These are phyloP conservation scores for Allobates femoralis DNA, from an alignment of 2,797 vertebrate species.

Conservation along the genomic window DNA sequence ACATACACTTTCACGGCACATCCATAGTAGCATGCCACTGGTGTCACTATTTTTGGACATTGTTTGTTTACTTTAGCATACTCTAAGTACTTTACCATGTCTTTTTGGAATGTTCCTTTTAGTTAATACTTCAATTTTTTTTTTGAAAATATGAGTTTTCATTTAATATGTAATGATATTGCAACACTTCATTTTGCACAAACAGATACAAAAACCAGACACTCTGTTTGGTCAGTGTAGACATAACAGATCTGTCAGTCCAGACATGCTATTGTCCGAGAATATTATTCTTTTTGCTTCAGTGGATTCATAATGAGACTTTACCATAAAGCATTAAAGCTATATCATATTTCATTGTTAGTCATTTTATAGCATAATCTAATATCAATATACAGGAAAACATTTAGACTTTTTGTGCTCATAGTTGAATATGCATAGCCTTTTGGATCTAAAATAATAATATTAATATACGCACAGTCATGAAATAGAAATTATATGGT, in stretches of 20 bases:
- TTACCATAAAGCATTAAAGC: conserved; percentile 1
- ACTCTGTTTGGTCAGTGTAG: conserved; percentile 41
- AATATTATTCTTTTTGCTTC: conserved; percentile 9
- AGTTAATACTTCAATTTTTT: background rate
- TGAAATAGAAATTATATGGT: background rate
- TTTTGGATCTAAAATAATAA: background rate
- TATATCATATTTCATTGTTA: background rate
- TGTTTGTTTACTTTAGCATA: background rate
- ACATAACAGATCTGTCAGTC: conserved; percentile 52
- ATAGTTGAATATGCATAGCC: background rate
- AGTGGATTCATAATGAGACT: conserved; percentile 16
- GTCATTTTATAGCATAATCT: conserved; percentile 16
- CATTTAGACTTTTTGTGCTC: background rate
- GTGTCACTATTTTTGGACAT: background rate
- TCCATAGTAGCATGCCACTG: background rate
- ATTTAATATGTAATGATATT: conserved; percentile 44
- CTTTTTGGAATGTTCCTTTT: conserved; percentile 28
- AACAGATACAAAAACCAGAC: conserved; percentile 61
- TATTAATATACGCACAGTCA: background rate
- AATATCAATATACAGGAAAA: background rate
- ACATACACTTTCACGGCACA: background rate
- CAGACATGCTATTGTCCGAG: conserved; percentile 57
- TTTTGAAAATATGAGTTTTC: conserved; percentile 30
- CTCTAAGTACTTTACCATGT: background rate
- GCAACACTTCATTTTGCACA: conserved; percentile 50